Conservation (phyloP, 1,140 invertebrate genomes). For the Manduca sexta region DNA sequence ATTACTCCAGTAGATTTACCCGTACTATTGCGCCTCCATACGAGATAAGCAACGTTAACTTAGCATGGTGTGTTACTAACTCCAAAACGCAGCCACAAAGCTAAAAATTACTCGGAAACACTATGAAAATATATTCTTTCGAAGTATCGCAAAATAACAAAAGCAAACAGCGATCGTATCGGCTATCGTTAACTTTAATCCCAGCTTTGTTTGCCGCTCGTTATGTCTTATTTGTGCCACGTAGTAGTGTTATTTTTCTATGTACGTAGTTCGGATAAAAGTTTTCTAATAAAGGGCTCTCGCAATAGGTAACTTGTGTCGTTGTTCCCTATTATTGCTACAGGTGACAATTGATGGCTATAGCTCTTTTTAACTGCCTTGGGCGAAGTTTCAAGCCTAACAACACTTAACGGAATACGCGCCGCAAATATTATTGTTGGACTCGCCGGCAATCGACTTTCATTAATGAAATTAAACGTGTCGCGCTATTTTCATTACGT, state of each 20-base stretch:
- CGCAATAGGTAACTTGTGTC: constrained; percentile 46
- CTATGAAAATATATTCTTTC: constrained; percentile 1
- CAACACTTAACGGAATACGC: constrained; percentile 9
- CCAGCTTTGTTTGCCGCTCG: constrained; percentile 18
- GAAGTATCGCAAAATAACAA: constrained; percentile 3
- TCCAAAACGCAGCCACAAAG: too few species aligned
- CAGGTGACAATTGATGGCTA: constrained; percentile 67
- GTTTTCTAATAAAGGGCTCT: constrained; percentile 68
- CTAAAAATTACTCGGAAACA: too few species aligned
- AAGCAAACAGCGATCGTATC: constrained; percentile 2
- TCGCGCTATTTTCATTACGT: too few species aligned
- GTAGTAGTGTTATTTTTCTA: constrained; percentile 67
- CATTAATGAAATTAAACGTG: too few species aligned
- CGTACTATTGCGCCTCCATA: too few species aligned
- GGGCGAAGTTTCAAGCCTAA: constrained; percentile 30
- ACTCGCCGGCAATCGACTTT: too few species aligned
- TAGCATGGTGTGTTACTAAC: too few species aligned
- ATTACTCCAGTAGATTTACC: too few species aligned
- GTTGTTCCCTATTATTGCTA: constrained; percentile 60
- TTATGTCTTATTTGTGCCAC: constrained; percentile 62
- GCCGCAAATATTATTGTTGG: not conserved
- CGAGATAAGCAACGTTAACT: too few species aligned
- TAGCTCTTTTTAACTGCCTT: constrained; percentile 64
- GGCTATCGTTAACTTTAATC: constrained; percentile 19
- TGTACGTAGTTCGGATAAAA: constrained; percentile 50